Base-by-base conservation (phyloP, 2,888 invertebrate genomes). In the Neocrepidodera transversa region DNA sequence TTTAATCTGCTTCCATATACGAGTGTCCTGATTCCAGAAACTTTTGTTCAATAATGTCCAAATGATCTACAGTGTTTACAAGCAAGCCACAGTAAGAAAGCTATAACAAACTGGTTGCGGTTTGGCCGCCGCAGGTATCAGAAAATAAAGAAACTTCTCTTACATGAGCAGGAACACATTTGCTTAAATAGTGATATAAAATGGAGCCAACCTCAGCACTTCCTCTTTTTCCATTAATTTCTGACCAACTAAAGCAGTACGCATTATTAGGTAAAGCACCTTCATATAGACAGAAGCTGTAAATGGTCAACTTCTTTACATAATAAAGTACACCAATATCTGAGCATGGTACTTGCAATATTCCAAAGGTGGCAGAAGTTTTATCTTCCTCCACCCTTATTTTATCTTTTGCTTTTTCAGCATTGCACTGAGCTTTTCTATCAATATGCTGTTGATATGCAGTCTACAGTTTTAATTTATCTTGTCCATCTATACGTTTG, bases 201-300 rank as follows among this genome's bases (percentile, higher is more conserved):
- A 63, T 58, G 35, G 69, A 71, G 42, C 72, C 74, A 52, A 74
- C 72, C 64, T 74, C 73, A 50, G 50, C 65, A 62, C 72, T 74
- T 54, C 70, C 71, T 57, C 68, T 71, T 60, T 72, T 70, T 32
- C 74, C 72, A 63, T 74, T 67, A 47, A 72, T 14, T 66, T 74
- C 72, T 20, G 62, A 67, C 72, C 73, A 74, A 36, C 49, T 45
- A 49, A 62, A 70, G 62, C 62, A 69, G n/a, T n/a, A n/a, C 35
- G 69, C 72, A 45, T 68, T 66, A 62, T 74, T 72, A 47, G 73
- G 70, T 17, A 60, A 38, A 16, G 63, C 64, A 14, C 66, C 65
- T 65, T 74, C 72, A 60, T 74, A 75, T 58, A 76, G 64, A 16
- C 70, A 72, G n/a, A 74, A 68, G 64, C 73, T 75, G 60, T 69